Evolutionary conservation across 1,140 invertebrate species (phyloP).

Genomic region (Drosophila kepulauana): DNA sequence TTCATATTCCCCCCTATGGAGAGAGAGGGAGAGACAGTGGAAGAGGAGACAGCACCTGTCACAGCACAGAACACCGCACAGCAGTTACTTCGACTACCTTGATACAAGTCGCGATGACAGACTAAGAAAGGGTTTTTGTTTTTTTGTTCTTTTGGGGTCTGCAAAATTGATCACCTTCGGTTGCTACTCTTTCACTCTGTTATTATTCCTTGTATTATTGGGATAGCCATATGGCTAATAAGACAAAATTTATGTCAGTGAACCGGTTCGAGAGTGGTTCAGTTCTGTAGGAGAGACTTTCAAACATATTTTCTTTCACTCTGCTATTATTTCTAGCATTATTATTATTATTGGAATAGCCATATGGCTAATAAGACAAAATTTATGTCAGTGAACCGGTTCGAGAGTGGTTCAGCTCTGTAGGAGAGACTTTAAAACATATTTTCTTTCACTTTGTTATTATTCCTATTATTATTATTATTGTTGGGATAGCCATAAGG

Average conservation of each 20-base stretch:
- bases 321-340: not conserved
- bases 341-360: no score
- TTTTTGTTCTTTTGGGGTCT: no score
- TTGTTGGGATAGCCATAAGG: no score
- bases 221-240: no score
- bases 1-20: conserved; percentile 23
- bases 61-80: conserved; percentile 3
- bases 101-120: conserved; percentile 5
- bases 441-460: not conserved
- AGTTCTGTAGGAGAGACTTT: not conserved
- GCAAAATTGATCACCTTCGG: no score
- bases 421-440: not conserved
- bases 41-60: conserved; percentile 24
- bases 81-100: no score
- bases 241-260: no score
- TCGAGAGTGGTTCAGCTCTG: not conserved
- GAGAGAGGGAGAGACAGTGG: no score
- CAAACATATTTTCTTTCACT: not conserved
- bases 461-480: no score
- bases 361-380: not conserved
- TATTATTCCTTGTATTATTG: not conserved
- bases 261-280: not conserved
- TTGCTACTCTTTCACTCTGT: not conserved
- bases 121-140: not conserved
- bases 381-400: not conserved